Evolutionary conservation across 2,797 vertebrate genomes (phyloP).

Genomic region (Alectoris magna): DNA sequence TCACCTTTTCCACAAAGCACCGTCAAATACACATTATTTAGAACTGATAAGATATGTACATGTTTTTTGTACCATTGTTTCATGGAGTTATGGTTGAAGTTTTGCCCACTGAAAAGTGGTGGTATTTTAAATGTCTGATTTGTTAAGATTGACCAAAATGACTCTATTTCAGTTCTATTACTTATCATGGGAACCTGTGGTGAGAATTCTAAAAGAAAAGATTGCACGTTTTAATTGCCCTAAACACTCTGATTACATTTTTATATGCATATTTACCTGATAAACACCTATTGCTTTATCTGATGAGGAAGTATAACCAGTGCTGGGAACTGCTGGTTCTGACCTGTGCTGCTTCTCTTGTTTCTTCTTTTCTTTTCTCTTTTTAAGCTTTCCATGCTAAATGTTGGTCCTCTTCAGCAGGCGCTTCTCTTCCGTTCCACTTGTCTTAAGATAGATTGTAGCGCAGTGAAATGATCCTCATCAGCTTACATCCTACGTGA

Average conservation of each 20-base stretch:
- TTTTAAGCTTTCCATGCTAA: not conserved
- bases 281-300: not conserved
- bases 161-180: not conserved
- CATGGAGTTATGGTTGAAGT: constrained; percentile 67
- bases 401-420: not conserved
- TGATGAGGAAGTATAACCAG: not conserved
- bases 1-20: constrained; percentile 53
- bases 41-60: constrained; percentile 70
- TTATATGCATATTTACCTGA: not conserved
- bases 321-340: not conserved
- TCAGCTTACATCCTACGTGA: not conserved
- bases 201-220: not conserved
- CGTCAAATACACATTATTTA: constrained; percentile 74
- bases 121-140: not conserved
- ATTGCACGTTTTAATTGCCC: not conserved
- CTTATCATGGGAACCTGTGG: not conserved
- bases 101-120: constrained; percentile 42
- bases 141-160: not conserved
- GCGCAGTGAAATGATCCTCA: not conserved
- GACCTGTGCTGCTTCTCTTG: not conserved
- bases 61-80: constrained; percentile 79
- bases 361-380: not conserved
- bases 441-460: not conserved
- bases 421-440: not conserved
- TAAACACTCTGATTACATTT: not conserved